Evolutionary conservation across 2,888 invertebrate genomes (phyloP), one percentile per base, ranked within the genome.

Genomic region (Scaptomyza tumidula): DNA sequence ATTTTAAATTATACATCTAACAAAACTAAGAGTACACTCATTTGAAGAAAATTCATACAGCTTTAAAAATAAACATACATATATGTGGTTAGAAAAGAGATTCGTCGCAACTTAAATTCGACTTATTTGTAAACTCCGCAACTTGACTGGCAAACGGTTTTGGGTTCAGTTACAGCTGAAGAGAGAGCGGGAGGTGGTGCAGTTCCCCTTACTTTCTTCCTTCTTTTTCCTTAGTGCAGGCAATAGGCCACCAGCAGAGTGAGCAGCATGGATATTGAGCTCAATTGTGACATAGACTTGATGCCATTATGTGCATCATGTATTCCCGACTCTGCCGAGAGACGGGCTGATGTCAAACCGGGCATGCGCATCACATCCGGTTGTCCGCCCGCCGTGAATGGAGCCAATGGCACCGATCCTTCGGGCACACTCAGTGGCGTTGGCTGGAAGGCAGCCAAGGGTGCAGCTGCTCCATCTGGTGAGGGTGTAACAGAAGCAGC

Each of bases 321-420:
- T 4, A 89, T 24, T 9, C 78, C 77, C 4, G 85, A 83, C 9
- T 89, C 80, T 1, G 81, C 80, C 0, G 86, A 80, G 1, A 89
- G 61, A 16, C 78, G 72, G 1, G 89, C 83, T 6, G 69, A 72
- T 0, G 89, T 82, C 9, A 78, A 49, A 9, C 90, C 90, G 1
- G 90, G 90, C 78, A 90, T 80, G 56, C 78, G 87, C 87, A 90
- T 89, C 6, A 90, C 72, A 55, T 85, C 90, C 0, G 90, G 87
- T 4, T 74, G 75, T 0, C 71, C 72, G 1, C 83, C 83, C 0
- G 86, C 72, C 9, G 67, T 16, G 1, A 88, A 43, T 0, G 89
- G 82, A 0, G 90, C 86, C 48, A 88, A 58, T 0, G 89, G 81
- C 27, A 88, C 87, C 0, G 82, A 76, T 14, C 90, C 90, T 39